Evolutionary conservation across 2,113 vertebrate species (phyloP).

Genomic region (Saimiri boliviensis): DNA sequence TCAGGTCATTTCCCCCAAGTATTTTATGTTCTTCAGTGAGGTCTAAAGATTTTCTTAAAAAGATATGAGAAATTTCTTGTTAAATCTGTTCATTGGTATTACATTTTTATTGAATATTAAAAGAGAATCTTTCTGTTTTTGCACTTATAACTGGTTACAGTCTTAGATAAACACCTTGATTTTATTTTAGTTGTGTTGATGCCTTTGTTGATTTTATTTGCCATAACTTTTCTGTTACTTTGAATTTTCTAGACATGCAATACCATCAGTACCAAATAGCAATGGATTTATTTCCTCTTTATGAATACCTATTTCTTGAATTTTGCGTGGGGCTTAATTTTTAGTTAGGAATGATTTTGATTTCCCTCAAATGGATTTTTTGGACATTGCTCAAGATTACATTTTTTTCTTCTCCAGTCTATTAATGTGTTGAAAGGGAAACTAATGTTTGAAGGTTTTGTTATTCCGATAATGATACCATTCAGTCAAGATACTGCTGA

Average conservation of each 20-base stretch:
- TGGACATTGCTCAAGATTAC: neutral
- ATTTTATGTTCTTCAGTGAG: fast-evolving
- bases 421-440: neutral
- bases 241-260: neutral
- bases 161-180: neutral
- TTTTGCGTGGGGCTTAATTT: neutral
- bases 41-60: neutral
- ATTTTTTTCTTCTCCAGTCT: neutral
- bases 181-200: neutral
- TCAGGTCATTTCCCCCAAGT: neutral
- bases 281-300: too few relatives aligned
- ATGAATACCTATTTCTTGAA: neutral
- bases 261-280: neutral
- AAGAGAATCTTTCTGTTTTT: neutral
- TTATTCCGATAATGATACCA: neutral
- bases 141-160: too few relatives aligned
- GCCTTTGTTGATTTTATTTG: neutral
- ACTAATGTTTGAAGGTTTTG: neutral
- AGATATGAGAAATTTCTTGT: neutral
- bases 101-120: neutral
- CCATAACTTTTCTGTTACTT: neutral
- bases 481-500: neutral
- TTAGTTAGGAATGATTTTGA: neutral
- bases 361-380: neutral
- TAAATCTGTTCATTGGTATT: fast-evolving